Base-by-base conservation (phyloP, 2,797 vertebrate species). In the Poeciliopsis infans region DNA sequence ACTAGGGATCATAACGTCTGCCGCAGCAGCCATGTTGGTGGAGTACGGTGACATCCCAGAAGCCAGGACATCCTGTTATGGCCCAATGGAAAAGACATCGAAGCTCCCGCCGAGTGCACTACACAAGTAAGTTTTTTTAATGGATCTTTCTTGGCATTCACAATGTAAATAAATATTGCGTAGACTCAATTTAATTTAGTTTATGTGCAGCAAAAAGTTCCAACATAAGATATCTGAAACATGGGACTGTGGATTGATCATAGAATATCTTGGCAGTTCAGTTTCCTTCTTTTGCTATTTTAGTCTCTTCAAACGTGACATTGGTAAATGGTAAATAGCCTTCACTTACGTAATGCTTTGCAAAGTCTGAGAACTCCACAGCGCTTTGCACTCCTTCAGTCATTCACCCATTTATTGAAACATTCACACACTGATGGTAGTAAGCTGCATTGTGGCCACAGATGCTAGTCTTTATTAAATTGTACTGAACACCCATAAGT, bases 1-100 rank as follows among this genome's bases (percentile, higher is more conserved):
- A n/a, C 95, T 99, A 5, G 98, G 98, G 73, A 98, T 99, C 94
- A 98, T 99, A 59, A 97, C 97, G 43, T 98, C 97, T 0, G 98
- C 98, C 0, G 98, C 98, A 0, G 96, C 97, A 0, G 97, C 98
- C 94, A 99, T 99, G 97, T 86, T 99, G 95, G 96, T 97, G 28
- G 97, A 97, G 79, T 97, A 97, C 25, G 97, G 97, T 1, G 96
- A 97, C 92, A 97, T 99, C 83, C 98, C 98, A 0, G 98, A 99
- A 80, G 96, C 97, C 46, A 98, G 94, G 87, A 96, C 97, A 0
- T 99, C 96, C 92, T 99, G 98, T 92, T 99, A 98, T 0, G 97
- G 97, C 45, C 97, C 96, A 74, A 86, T 91, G 76, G 98, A 99
- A 92, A 97, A 97, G 81, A 95, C 94, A 12, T 83, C 71, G 0